Base-by-base conservation (phyloP, 1,140 invertebrate species). In the Drosophila chauvacae region DNA sequence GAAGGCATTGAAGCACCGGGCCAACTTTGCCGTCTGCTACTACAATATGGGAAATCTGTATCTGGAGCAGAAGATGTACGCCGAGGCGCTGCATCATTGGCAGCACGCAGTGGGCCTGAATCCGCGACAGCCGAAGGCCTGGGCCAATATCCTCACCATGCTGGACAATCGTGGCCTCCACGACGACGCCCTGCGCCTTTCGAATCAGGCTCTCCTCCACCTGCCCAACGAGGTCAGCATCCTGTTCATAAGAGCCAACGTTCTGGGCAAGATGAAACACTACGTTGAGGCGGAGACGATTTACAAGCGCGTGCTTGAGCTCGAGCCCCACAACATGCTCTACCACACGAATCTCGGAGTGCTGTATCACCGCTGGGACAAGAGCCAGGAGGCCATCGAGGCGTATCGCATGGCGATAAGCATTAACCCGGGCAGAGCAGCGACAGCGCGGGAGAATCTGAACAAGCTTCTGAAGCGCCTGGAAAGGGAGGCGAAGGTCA, bases 11-110 rank as follows among this genome's bases (percentile, higher is more conserved):
- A 93, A 91, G 37, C 94, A 97, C 92, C 94, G 97, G 62, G 94
- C 93, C 71, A 95, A 95, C 55, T 99, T 98, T 94, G 96, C 98
- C 0, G 97, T 99, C 90, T 98, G 97, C 92, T 96, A 96, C 88
- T 99, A 98, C 88, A 99, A 99, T 93, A 94, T 99, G 70, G 98
- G 98, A 30, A 98, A 99, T 93, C 93, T 99, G 94, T 95, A 94
- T 91, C 90, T 96, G 47, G 93, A 94, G 72, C 78, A 94, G 48
- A 94, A 94, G 50, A 92, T 91, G 41, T 93, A 94, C 48, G 80
- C 93, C 30, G 84, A 94, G 23, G 95, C 96, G 28, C 80, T 96
- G 56, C 93, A 93, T 37, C 95, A 96, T 60, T 99, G 97, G 97
- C 94, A 95, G 77, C 95, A 96, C 90, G 97, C 98, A 4, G 97